Evolutionary conservation across 2,888 invertebrate genomes (phyloP), one percentile per base, ranked within the genome.

Genomic region (Sesia bembeciformis): DNA sequence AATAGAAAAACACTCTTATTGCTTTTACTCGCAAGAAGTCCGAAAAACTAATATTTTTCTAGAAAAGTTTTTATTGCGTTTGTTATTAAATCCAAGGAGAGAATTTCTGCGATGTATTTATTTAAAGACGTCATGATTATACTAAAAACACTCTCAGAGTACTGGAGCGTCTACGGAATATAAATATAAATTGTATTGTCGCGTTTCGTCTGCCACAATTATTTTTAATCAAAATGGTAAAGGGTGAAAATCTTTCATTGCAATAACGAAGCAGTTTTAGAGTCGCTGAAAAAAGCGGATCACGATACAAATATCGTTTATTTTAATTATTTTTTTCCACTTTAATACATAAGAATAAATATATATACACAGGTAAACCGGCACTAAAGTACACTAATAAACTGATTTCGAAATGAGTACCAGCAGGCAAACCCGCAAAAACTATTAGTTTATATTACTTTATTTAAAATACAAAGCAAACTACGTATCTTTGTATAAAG

Each of bases 61-160:
- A 58, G 58, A 60, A 71, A 79, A 79, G 72, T 73, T 80, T 77
- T 72, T 72, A 74, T 74, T 72, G 62, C 69, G 65, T 74, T 73
- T 77, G 73, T 78, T 80, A 74, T 78, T 72, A 68, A 75, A 73
- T 70, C 68, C 61, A 55, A 54, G 54, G 62, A 70, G 68, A 62
- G 65, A 58, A 62, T 66, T 63, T 62, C 64, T 55, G 57, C 61
- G 65, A 68, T 70, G 66, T 76, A 72, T 70, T 23, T 23, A 23
- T 23, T 72, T 67, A 62, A 63, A 62, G 60, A 63, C 63, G 60
- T 62, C 59, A 64, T 66, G 68, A 72, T 74, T 72, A 68, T 57
- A 67, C 64, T 67, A 64, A 73, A 72, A 76, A 72, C 64, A 57
- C 53, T 52, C 56, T 53, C 53, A 39, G 41, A 23, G 38, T 51